Percentiles rank a stretch among this genome's conserved stretches.
Conservation (phyloP, 2,113 vertebrate genomes). For the Stercorarius parasiticus region DNA sequence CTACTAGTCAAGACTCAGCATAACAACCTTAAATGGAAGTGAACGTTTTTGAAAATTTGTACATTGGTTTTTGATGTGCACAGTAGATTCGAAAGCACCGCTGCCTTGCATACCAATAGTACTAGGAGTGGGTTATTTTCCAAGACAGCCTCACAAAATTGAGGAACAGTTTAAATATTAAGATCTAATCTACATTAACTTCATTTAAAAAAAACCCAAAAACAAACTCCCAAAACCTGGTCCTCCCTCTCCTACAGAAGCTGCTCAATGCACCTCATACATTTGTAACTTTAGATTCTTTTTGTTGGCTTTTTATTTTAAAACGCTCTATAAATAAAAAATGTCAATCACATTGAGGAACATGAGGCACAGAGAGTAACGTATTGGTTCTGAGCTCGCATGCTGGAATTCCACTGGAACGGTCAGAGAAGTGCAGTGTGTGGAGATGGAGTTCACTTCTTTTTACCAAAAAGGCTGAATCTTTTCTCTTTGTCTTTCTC, state of each 20-base stretch:
- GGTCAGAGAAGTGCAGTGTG: conserved; percentile 78
- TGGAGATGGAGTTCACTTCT: conserved; percentile 86
- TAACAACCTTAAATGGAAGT: conserved; percentile 70
- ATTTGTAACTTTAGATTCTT: conserved; percentile 73
- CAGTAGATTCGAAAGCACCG: conserved; percentile 79
- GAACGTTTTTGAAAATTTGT: conserved; percentile 68
- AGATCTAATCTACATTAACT: conserved; percentile 83
- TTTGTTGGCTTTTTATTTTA: conserved; percentile 68
- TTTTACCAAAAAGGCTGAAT: conserved; percentile 98
- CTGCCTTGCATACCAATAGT: conserved; percentile 88
- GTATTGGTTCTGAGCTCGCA: conserved; percentile 94
- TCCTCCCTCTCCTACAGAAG: conserved; percentile 78
- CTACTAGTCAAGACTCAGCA: conserved; percentile 69
- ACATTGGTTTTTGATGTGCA: conserved; percentile 69
- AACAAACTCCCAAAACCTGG: conserved; percentile 73
- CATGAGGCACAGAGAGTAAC: conserved; percentile 92
- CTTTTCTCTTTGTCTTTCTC: conserved; percentile 98
- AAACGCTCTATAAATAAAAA: conserved; percentile 84
- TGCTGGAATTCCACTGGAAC: conserved; percentile 90
- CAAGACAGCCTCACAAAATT: conserved; percentile 95
- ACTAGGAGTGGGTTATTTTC: conserved; percentile 79
- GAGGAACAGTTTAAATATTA: conserved; percentile 91
- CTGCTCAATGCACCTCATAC: conserved; percentile 84
- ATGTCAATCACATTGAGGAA: conserved; percentile 83
- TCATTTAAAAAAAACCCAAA: conserved; percentile 58